Conservation (phyloP, 1,140 invertebrate species). For the Phthorimaea operculella region DNA sequence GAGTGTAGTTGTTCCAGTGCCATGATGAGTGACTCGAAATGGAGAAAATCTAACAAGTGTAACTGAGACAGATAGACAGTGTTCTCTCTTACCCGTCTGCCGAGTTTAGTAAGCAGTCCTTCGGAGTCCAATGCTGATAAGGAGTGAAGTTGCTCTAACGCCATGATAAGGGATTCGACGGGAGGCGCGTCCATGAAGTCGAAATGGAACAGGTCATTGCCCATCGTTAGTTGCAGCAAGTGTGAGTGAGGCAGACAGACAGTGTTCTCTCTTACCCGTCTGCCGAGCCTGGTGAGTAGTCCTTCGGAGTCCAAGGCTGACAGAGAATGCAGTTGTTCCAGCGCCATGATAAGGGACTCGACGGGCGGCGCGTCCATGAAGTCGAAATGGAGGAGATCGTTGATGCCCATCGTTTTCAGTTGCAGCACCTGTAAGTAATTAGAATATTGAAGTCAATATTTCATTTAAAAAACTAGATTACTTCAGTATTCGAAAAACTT, state of each 20-base stretch:
- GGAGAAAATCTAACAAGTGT: no score
- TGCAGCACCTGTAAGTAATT: constrained; percentile 76
- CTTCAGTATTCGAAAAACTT: no score
- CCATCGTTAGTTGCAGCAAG: constrained; percentile 96
- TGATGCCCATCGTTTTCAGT: constrained; percentile 99
- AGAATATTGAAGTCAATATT: no score
- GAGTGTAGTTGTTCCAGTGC: constrained; percentile 98
- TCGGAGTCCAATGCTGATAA: constrained; percentile 97
- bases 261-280: constrained; percentile 72
- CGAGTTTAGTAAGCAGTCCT: constrained; percentile 92
- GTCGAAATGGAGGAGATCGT: constrained; percentile 99
- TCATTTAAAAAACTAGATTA: no score
- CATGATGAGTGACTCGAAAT: constrained; percentile 97
- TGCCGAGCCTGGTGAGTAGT: constrained; percentile 89
- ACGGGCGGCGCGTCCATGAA: constrained; percentile 99
- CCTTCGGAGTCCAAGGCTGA: constrained; percentile 98
- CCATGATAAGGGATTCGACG: constrained; percentile 96
- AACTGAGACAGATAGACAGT: no score
- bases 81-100: constrained; percentile 86
- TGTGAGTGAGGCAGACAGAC: constrained; percentile 16
- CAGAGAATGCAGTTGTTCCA: constrained; percentile 96
- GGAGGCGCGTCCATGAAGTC: constrained; percentile 99
- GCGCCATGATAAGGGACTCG: constrained; percentile 95
- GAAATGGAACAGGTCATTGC: constrained; percentile 98
- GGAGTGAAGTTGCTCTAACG: constrained; percentile 96